Evolutionary conservation across 2,113 vertebrate genomes (phyloP), one percentile per base, ranked within the genome.

Genomic region (Cranoglanis bouderius): DNA sequence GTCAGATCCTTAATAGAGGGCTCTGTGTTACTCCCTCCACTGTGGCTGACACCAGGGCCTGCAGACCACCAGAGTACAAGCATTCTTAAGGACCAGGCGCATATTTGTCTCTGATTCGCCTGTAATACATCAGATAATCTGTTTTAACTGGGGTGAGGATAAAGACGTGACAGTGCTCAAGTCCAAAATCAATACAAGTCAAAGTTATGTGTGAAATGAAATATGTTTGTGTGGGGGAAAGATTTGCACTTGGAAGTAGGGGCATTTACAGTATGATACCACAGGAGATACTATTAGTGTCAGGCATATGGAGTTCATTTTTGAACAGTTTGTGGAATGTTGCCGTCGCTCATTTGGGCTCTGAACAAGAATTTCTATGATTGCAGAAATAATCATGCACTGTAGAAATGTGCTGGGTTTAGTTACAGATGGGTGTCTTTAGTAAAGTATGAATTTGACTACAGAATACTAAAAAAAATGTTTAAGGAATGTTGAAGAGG

Each of bases 1-100:
- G 55, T 89, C 59, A 85, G 84, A 88, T 87, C 46, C 46, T 90
- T 90, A 70, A 91, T 89, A 92, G 90, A 90, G 81, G 46, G 19
- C 82, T 85, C 82, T 91, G 84, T 92, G 89, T 90, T 91, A 65
- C 70, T 86, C 57, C 55, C 59, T 57, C 82, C 82, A 74, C 70
- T 35, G 70, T 85, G 77, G 40, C 82, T 59, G 86, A 83, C 89
- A 88, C 86, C 53, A 70, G 83, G 55, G 16, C 87, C 51, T 18
- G n/a, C 84, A 83, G 75, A 82, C 65, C 78, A 55, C 80, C 77
- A 77, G 85, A 70, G 88, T 67, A 77, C 55, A 8, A 14, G 53
- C 32, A 55, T 88, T 90, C 88, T 89, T 83, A 85, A 61, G 26
- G 35, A 35, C 77, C 72, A 38, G 40, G 61, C 24, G 2, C 4